phyloP scores from a whole-genome alignment of 2,888 invertebrate genomes.

The Rhodophaea formosa region DNA sequence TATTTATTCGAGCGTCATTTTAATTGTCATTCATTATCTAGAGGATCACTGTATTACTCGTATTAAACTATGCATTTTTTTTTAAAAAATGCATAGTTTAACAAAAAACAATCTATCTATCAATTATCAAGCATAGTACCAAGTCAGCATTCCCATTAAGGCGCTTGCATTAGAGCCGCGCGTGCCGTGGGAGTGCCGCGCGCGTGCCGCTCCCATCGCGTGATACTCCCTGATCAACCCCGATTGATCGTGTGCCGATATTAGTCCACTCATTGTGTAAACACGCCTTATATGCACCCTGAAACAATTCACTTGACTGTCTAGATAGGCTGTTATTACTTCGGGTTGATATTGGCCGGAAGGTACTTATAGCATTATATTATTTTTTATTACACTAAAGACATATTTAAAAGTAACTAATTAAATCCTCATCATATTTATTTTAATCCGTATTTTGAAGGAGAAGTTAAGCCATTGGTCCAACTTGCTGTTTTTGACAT shows the following conservation, averaged over 20 bases:
- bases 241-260: constrained; percentile 55
- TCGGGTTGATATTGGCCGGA: not conserved
- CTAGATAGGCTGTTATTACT: not conserved
- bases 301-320: constrained; percentile 37
- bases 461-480: too few relatives aligned
- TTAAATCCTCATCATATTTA: too few relatives aligned
- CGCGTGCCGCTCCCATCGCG: constrained; percentile 80
- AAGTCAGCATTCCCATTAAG: constrained; percentile 43
- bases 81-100: too few relatives aligned
- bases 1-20: too few relatives aligned
- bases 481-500: too few relatives aligned
- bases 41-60: too few relatives aligned
- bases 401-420: too few relatives aligned
- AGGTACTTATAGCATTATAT: too few relatives aligned
- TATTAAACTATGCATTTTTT: too few relatives aligned
- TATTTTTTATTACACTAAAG: too few relatives aligned
- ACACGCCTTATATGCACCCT: constrained; percentile 49
- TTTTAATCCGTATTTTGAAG: too few relatives aligned
- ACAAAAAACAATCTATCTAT: not conserved
- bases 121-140: not conserved
- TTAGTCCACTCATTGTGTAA: constrained; percentile 54
- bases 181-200: constrained; percentile 77
- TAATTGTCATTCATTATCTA: too few relatives aligned
- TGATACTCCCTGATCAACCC: constrained; percentile 63
- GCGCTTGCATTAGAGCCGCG: constrained; percentile 48